Conservation (phyloP, 2,888 invertebrate genomes). For the Thereva unica region DNA sequence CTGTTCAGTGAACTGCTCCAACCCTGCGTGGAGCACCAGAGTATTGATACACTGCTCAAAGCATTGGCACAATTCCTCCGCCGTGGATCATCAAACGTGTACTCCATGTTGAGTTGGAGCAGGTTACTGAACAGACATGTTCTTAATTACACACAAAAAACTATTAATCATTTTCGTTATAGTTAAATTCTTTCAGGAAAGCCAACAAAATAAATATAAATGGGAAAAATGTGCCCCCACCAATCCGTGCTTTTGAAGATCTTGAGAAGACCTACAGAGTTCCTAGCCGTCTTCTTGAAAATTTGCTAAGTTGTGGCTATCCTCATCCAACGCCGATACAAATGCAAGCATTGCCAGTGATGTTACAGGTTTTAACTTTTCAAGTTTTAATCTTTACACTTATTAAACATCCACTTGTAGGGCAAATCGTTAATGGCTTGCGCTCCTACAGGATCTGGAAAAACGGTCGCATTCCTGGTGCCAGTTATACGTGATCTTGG, state of each 20-base stretch:
- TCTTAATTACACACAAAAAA: conserved; percentile 5
- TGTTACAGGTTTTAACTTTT: conserved; percentile 68
- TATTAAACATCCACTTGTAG: conserved; percentile 52
- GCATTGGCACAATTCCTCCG: no score
- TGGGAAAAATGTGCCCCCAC: conserved; percentile 79
- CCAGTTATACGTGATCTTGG: conserved; percentile 81
- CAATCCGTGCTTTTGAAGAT: conserved; percentile 72
- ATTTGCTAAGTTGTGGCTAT: conserved; percentile 73
- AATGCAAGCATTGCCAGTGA: conserved; percentile 88
- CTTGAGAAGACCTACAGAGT: conserved; percentile 64
- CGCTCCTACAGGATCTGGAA: conserved; percentile 97
- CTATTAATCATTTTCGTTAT: conserved; percentile 60
- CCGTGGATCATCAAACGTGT: no score
- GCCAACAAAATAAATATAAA: conserved; percentile 75
- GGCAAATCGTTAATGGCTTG: conserved; percentile 86
- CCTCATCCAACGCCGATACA: conserved; percentile 84
- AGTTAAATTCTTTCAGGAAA: conserved; percentile 70
- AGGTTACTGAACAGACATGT: no score
- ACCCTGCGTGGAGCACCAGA: not conserved
- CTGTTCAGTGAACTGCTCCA: conserved; percentile 20
- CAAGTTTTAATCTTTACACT: not conserved
- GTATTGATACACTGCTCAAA: no score
- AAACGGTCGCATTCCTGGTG: conserved; percentile 91
- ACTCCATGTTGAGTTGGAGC: no score
- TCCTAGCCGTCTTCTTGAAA: conserved; percentile 66